Percentiles rank a stretch among this genome's conserved stretches.
phyloP scores from a whole-genome alignment of 2,113 vertebrate genomes.

The Isichthys henryi region DNA sequence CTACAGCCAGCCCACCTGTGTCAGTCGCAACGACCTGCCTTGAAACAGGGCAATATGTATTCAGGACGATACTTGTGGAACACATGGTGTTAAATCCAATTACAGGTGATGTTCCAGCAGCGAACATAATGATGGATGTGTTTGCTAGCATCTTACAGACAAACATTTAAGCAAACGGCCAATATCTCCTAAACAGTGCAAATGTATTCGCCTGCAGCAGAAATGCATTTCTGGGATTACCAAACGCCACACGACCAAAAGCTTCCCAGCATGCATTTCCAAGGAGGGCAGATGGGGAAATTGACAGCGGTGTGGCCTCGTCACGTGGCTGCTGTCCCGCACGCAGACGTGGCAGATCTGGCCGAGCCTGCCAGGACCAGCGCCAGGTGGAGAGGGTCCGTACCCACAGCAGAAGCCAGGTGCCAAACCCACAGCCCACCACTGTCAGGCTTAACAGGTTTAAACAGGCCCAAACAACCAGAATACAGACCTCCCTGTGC shows the following conservation, averaged over 20 bases:
- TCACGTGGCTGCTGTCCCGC: background rate
- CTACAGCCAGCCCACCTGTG: background rate
- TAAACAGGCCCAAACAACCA: constrained; percentile 7
- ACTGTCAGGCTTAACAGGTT: background rate
- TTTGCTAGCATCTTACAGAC: background rate
- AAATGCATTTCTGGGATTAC: constrained; percentile 8
- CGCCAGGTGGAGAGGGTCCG: background rate
- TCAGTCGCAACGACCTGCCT: background rate
- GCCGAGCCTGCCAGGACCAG: background rate
- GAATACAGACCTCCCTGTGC: background rate
- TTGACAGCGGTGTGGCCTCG: constrained; percentile 10
- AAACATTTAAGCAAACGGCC: background rate
- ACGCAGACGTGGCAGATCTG: background rate
- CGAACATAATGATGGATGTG: background rate
- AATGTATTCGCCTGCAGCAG: constrained; percentile 6
- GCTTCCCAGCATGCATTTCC: constrained; percentile 13
- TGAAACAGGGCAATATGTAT: background rate
- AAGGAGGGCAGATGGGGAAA: constrained; percentile 4
- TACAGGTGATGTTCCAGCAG: background rate
- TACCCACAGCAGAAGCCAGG: background rate
- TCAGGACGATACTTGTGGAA: background rate
- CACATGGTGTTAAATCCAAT: background rate
- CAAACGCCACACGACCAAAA: background rate
- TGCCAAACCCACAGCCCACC: background rate
- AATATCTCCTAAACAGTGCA: background rate